Evolutionary conservation across 2,797 vertebrate species (phyloP).

Genomic region (Pangasius krempfi): DNA sequence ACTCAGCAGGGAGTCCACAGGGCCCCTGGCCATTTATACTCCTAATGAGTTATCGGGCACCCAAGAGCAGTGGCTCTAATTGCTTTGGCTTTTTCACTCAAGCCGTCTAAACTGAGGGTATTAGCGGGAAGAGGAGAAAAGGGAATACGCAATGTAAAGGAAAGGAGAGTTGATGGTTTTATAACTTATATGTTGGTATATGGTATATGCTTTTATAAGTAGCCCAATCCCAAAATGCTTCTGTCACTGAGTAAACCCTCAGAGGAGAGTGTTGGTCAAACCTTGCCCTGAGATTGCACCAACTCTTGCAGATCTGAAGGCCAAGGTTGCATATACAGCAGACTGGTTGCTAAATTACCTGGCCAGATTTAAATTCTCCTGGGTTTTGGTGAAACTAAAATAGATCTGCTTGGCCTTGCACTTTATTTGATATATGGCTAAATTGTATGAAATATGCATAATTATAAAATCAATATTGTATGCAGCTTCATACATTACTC

Average conservation of each 20-base stretch:
- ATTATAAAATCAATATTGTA: constrained; percentile 11
- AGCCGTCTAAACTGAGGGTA: constrained; percentile 55
- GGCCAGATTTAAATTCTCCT: constrained; percentile 29
- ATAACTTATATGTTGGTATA: constrained; percentile 23
- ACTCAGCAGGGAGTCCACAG: constrained; percentile 58
- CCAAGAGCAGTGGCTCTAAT: constrained; percentile 64
- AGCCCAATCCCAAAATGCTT: constrained; percentile 25
- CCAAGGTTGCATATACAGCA: constrained; percentile 41
- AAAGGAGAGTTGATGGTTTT: constrained; percentile 40
- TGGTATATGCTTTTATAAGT: constrained; percentile 19
- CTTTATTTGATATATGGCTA: background rate
- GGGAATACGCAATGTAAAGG: constrained; percentile 44
- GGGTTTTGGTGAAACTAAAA: constrained; percentile 24
- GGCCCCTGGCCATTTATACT: constrained; percentile 66
- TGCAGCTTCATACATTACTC: background rate
- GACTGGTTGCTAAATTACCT: constrained; percentile 40
- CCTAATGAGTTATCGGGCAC: constrained; percentile 68
- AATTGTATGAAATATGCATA: constrained; percentile 14
- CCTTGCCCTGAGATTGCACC: constrained; percentile 39
- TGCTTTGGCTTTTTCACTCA: constrained; percentile 66
- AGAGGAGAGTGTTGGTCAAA: constrained; percentile 28
- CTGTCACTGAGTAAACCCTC: constrained; percentile 32
- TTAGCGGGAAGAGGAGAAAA: constrained; percentile 42
- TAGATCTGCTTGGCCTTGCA: constrained; percentile 29
- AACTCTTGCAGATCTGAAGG: constrained; percentile 38